Conservation (phyloP, 2,113 vertebrate species). For the Tupaia tana region DNA sequence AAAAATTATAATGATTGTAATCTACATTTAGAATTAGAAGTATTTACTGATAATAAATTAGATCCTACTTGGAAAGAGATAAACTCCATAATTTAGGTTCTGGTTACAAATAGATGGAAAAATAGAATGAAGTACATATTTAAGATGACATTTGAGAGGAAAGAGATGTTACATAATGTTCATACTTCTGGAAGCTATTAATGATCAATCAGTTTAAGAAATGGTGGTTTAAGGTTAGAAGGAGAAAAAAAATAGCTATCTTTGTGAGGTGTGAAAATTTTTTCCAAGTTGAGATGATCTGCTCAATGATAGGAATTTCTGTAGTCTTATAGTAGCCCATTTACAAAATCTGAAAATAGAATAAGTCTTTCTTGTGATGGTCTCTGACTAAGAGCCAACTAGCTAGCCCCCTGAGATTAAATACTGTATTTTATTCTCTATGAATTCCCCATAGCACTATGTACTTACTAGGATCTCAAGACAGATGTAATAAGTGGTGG, state of each 20-base stretch:
- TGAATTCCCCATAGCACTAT: not conserved
- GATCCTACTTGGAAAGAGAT: constrained; percentile 42
- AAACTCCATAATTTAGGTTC: constrained; percentile 68
- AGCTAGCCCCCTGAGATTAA: not conserved
- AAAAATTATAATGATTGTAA: constrained; percentile 66
- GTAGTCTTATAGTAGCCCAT: not conserved
- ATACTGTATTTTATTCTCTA: not conserved
- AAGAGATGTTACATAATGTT: constrained; percentile 37
- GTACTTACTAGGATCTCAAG: not conserved
- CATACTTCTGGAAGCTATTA: constrained; percentile 43
- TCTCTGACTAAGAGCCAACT: not conserved
- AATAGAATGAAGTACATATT: constrained; percentile 63
- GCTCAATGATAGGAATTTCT: not conserved
- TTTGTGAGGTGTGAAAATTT: not conserved
- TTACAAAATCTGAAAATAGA: not conserved
- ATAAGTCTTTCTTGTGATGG: not conserved
- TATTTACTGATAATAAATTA: constrained; percentile 55
- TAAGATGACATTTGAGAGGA: constrained; percentile 60
- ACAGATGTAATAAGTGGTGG: not conserved
- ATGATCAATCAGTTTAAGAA: constrained; percentile 46
- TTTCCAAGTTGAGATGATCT: constrained; percentile 12
- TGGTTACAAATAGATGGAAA: constrained; percentile 61
- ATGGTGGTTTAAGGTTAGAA: constrained; percentile 28
- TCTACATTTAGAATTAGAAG: constrained; percentile 67
- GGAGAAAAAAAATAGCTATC: not conserved